These are phyloP conservation scores for Delphinus delphis DNA, from an alignment of 2,113 vertebrate genomes.

Conservation along the genomic window DNA sequence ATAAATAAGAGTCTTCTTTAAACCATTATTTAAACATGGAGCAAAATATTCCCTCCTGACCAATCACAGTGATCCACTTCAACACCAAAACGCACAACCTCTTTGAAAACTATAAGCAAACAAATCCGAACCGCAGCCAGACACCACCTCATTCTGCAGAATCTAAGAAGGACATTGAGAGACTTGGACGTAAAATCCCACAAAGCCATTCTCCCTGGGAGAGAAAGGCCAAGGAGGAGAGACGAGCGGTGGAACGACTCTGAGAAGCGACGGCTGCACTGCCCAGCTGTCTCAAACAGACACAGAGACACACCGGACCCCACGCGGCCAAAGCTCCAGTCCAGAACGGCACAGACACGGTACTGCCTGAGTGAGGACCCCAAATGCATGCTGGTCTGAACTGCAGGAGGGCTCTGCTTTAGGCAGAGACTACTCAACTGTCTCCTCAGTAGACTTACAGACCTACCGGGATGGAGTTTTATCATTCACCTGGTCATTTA, in stretches of 20 bases:
- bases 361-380: background rate
- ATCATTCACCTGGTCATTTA: background rate
- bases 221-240: background rate
- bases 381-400: background rate
- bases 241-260: too few species aligned
- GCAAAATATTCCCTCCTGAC: background rate
- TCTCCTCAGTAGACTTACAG: rapidly evolving
- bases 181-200: background rate
- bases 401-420: background rate
- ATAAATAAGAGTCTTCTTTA: background rate
- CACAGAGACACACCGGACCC: too few species aligned
- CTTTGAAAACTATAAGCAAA: background rate
- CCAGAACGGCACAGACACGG: background rate
- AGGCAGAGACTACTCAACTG: background rate
- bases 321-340: background rate
- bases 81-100: background rate
- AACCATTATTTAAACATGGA: background rate
- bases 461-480: background rate
- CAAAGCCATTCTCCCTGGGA: background rate
- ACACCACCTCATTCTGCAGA: background rate
- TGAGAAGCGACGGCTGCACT: background rate
- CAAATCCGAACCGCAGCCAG: background rate
- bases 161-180: background rate
- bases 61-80: background rate
- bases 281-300: background rate